Conservation (phyloP, 1,140 invertebrate species). For the Penaeus japonicus region DNA sequence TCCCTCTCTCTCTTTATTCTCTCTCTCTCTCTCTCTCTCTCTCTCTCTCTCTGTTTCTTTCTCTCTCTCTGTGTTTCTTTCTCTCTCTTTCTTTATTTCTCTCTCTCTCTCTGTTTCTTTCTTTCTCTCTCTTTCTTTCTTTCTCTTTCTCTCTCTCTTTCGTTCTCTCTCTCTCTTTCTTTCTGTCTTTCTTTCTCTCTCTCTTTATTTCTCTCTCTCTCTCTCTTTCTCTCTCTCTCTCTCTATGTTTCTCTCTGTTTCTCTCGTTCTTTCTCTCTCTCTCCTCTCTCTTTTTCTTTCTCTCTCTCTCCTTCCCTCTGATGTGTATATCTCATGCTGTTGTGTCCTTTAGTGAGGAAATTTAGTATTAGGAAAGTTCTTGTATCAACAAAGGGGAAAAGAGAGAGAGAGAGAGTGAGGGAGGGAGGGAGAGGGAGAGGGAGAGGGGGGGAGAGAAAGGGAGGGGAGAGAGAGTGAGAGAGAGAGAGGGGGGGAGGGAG, state of each 20-base stretch:
- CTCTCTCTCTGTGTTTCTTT: too few species aligned
- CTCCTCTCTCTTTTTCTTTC: not conserved
- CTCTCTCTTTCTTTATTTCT: not conserved
- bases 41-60: not conserved
- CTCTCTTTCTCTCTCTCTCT: not conserved
- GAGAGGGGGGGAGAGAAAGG: not conserved
- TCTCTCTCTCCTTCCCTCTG: not conserved
- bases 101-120: not conserved
- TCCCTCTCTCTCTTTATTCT: not conserved
- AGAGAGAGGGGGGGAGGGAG: too few species aligned
- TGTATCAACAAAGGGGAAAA: not conserved
- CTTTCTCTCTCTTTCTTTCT: not conserved
- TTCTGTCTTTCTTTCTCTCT: not conserved
- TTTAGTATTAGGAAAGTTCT: not conserved
- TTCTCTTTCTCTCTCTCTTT: not conserved
- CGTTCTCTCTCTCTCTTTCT: not conserved
- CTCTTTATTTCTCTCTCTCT: not conserved
- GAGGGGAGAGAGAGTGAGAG: too few species aligned
- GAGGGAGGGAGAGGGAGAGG: not conserved
- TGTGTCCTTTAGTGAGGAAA: not conserved
- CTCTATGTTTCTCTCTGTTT: not conserved
- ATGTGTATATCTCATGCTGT: too few species aligned
- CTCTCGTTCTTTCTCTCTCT: not conserved
- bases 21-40: slow-evolving; percentile 1
- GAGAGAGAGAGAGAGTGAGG: not conserved